These are phyloP conservation scores for Gandaritis pyraliata DNA, from an alignment of 2,888 invertebrate species.

Conservation along the genomic window DNA sequence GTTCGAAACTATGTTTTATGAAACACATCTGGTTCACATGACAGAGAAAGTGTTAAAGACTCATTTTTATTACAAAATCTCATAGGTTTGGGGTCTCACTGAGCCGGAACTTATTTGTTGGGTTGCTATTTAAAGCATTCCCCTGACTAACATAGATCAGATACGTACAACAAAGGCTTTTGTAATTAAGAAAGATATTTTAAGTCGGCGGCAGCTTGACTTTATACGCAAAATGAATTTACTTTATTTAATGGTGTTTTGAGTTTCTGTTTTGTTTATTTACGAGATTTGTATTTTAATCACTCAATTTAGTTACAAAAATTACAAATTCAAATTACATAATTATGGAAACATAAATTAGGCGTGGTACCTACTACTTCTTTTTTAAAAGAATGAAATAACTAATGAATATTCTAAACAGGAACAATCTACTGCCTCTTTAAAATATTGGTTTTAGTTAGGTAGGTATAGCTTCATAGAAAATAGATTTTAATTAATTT, in stretches of 20 bases:
- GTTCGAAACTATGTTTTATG: neutral
- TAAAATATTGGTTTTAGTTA: neutral
- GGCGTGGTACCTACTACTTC: too few relatives aligned
- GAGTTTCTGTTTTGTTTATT: slow-evolving; percentile 60
- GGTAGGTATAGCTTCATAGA: slow-evolving; percentile 7
- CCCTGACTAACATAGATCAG: slow-evolving; percentile 84
- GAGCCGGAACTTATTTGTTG: slow-evolving; percentile 81
- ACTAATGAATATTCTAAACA: too few relatives aligned
- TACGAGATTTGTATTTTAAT: slow-evolving; percentile 28
- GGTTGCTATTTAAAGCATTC: slow-evolving; percentile 83
- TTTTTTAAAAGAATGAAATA: too few relatives aligned
- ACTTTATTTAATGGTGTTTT: slow-evolving; percentile 77
- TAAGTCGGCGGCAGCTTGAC: slow-evolving; percentile 82
- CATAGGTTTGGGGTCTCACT: slow-evolving; percentile 44
- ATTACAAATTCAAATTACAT: slow-evolving; percentile 3
- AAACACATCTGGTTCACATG: neutral
- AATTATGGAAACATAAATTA: neutral
- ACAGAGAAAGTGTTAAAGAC: neutral
- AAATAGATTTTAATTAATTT: slow-evolving; percentile 17
- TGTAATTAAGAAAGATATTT: slow-evolving; percentile 85
- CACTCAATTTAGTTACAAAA: slow-evolving; percentile 18
- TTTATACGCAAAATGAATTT: slow-evolving; percentile 82
- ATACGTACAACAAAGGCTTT: slow-evolving; percentile 84
- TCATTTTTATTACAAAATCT: neutral
- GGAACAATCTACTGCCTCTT: too few relatives aligned